Evolutionary conservation across 2,113 vertebrate species (phyloP), one percentile per base, ranked within the genome.

Genomic region (Lanius ludovicianus): DNA sequence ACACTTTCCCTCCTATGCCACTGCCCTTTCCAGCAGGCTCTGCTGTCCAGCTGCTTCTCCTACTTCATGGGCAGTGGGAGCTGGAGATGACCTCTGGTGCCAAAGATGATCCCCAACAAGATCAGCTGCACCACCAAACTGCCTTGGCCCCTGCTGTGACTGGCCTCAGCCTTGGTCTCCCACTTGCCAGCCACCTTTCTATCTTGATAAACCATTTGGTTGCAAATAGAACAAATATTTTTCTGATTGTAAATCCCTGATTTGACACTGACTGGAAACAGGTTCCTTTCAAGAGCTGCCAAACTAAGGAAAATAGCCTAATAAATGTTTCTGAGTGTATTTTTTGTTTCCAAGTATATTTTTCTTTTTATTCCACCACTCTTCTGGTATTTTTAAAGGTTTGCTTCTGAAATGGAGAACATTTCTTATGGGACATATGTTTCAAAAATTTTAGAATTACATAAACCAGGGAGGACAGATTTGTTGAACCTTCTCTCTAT

Each of bases 341-440:
- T 76, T 82, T 62, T 59, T 63, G 11, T n/a, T 70, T 76, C 41
- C 75, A 56, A 74, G 9, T 30, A 5, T 57, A 68, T 59, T 64
- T 83, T 69, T 55, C 35, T 84, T 86, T 92, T 60, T 15, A 83
- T 85, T 35, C 35, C 9, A 57, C 19, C n/a, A 33, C 15, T 49
- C 17, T 79, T 53, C 9, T 25, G 7, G 30, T 65, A 83, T 84
- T 94, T 95, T 87, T 62, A 62, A 93, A 80, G 23, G 15, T 11
- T 92, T 42, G 35, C 77, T 94, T 93, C 75, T 88, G 83, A 33
- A 92, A 77, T 25, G 55, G 41, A 86, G 70, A 91, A 65, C 13
- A 86, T 46, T 88, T 88, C 71, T 86, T 70, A 57, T 31, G 50
- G 94, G 79, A 95, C 94, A 94, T 94, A 96, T 94, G 94, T 88